These are phyloP conservation scores for Coranthus polyacanthus DNA, from an alignment of 2,797 vertebrate species.

Conservation along the genomic window DNA sequence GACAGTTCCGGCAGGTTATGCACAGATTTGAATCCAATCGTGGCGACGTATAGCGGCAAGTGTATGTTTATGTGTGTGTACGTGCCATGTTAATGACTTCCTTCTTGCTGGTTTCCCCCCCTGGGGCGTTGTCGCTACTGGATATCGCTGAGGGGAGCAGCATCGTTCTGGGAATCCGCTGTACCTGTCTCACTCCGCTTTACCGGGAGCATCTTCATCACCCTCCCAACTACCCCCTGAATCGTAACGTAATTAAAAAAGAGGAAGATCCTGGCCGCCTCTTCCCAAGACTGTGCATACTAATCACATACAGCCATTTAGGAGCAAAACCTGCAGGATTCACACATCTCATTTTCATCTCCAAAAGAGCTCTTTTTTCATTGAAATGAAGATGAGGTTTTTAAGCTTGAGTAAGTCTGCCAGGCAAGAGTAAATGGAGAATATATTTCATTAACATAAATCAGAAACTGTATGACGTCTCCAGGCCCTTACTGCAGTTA, in stretches of 20 bases:
- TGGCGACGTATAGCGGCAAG: constrained; percentile 46
- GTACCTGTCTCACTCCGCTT: constrained; percentile 49
- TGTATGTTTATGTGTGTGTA: constrained; percentile 61
- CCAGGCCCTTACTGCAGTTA: constrained; percentile 50
- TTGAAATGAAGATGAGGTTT: constrained; percentile 80
- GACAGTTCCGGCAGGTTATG: constrained; percentile 75
- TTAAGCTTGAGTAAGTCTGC: constrained; percentile 79
- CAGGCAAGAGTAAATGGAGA: constrained; percentile 78
- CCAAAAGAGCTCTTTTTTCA: constrained; percentile 75
- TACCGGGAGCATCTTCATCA: constrained; percentile 42
- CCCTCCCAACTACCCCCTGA: constrained; percentile 22
- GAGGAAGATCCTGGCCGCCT: constrained; percentile 58
- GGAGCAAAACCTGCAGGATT: constrained; percentile 77
- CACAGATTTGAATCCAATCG: constrained; percentile 64
- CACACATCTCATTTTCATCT: constrained; percentile 79
- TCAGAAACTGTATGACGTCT: constrained; percentile 71
- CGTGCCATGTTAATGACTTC: constrained; percentile 68
- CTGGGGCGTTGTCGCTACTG: constrained; percentile 24
- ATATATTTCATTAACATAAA: constrained; percentile 84
- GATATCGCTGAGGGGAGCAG: constrained; percentile 51
- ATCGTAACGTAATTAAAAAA: constrained; percentile 77
- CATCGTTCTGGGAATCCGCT: constrained; percentile 64
- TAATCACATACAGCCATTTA: constrained; percentile 77
- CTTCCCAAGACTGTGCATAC: constrained; percentile 70
- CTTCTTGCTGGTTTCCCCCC: constrained; percentile 46